Evolutionary conservation across 53 echinoderm and acorn worm genomes (phyloP).

Genomic region (Crossaster papposus): DNA sequence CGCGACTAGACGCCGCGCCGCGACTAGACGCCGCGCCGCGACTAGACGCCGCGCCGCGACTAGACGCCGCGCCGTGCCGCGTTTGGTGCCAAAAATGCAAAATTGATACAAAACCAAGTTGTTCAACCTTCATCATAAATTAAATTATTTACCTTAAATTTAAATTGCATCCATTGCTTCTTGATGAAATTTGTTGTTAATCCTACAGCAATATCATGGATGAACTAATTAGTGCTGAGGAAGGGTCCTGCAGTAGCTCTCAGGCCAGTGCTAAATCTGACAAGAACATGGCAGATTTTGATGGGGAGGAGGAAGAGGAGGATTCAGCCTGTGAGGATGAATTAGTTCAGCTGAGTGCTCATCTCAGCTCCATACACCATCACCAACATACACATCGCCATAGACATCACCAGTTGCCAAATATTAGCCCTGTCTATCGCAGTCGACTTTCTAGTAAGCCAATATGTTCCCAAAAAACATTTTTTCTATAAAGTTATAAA

Average conservation of each 20-base stretch:
- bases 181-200: background rate
- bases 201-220: constrained; percentile 61
- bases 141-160: background rate
- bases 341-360: constrained; percentile 76
- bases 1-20: too few species aligned
- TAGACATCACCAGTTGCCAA: constrained; percentile 66
- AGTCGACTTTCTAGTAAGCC: constrained; percentile 72
- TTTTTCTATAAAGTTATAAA: too few species aligned
- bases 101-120: too few species aligned
- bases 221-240: constrained; percentile 65
- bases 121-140: background rate
- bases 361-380: constrained; percentile 72
- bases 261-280: constrained; percentile 89
- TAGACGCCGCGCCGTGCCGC: too few species aligned
- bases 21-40: too few species aligned
- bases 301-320: constrained; percentile 85
- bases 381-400: constrained; percentile 64
- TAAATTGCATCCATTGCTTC: background rate
- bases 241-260: constrained; percentile 86
- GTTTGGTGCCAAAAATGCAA: too few species aligned
- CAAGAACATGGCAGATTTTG: constrained; percentile 96
- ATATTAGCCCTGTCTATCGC: constrained; percentile 73
- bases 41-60: too few species aligned
- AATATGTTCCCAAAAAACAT: background rate
- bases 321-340: constrained; percentile 79